Evolutionary conservation across 2,797 vertebrate species (phyloP), one percentile per base, ranked within the genome.

Genomic region (Monodelphis domestica): DNA sequence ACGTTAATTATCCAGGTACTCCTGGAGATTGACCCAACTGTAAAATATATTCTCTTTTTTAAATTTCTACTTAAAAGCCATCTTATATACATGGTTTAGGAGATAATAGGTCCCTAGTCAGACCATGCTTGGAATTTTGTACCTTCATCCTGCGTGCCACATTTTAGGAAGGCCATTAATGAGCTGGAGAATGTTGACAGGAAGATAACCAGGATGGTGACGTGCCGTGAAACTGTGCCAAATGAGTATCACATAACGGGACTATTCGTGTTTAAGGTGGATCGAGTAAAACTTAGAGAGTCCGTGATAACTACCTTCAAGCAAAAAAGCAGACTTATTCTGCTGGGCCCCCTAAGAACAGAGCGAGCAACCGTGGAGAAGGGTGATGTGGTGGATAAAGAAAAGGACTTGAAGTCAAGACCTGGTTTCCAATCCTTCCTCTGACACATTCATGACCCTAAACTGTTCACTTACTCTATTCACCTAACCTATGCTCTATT

Each of bases 1-100:
- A 4, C 33, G 38, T 21, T 93, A 92, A 17, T 91, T 93, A 52
- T 93, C 88, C 12, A 87, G 88, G 29, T 91, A 12, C 29, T 88
- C 53, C 57, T 91, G 51, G n/a, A 91, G 53, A 54, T 38, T 0
- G 30, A 26, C 10, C 26, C 30, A 56, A 15, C 51, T 88, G 87
- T 90, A 89, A 94, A 88, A 88, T 92, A 53, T 53, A 38, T 55
- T 54, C 17, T 21, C 5, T 54, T 63, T 7, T 21, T 21, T 7
- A 3, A 55, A n/a, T 14, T 33, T 70, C 33, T 38, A 6, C 5
- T 70, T 70, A n/a, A 38, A 70, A 70, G 1, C 5, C 10, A 17
- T 38, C 28, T 6, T 70, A 38, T 59, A 5, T 59, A 59, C 33
- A 70, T 70, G 59, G 14, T 17, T 38, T 70, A 21, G 33, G 5